These are phyloP conservation scores for Istiophorus platypterus DNA, from an alignment of 2,113 vertebrate genomes.

Conservation along the genomic window DNA sequence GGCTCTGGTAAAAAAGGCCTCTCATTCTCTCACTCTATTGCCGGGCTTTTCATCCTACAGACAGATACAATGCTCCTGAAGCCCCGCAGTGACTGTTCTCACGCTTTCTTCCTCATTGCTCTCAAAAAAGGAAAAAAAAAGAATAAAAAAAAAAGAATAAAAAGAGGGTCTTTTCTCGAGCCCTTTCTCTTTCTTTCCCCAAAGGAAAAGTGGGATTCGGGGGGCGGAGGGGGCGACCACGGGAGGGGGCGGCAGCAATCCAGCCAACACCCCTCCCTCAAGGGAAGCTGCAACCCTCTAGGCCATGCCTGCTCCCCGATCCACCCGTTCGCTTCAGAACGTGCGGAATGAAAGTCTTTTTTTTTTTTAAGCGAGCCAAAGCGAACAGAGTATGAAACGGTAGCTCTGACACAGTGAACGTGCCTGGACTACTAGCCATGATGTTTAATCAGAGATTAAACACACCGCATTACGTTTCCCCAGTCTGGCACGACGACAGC, in stretches of 20 bases:
- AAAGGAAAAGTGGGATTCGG: constrained; percentile 37
- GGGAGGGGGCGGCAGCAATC: constrained; percentile 39
- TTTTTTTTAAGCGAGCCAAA: constrained; percentile 46
- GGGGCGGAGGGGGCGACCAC: not conserved
- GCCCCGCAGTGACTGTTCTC: constrained; percentile 78
- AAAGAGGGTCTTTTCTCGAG: constrained; percentile 49
- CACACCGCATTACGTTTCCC: constrained; percentile 53
- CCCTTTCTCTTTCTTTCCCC: constrained; percentile 58
- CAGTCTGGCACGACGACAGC: constrained; percentile 49
- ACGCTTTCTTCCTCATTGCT: constrained; percentile 69
- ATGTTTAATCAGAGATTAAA: constrained; percentile 77
- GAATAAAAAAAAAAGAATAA: constrained; percentile 36
- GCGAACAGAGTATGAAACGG: constrained; percentile 55
- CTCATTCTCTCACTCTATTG: constrained; percentile 66
- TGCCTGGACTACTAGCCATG: constrained; percentile 65
- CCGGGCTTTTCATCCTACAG: constrained; percentile 78
- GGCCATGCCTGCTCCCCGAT: constrained; percentile 21
- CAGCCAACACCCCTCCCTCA: constrained; percentile 56
- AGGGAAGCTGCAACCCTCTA: constrained; percentile 45
- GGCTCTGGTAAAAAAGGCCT: constrained; percentile 56
- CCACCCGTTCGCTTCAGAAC: constrained; percentile 35
- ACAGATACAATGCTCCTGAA: constrained; percentile 80
- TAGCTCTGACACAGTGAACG: constrained; percentile 55
- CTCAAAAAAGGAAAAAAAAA: constrained; percentile 36
- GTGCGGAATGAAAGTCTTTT: constrained; percentile 56